These are phyloP conservation scores for Conus betulinus DNA, from an alignment of 1,140 invertebrate genomes.

Conservation along the genomic window DNA sequence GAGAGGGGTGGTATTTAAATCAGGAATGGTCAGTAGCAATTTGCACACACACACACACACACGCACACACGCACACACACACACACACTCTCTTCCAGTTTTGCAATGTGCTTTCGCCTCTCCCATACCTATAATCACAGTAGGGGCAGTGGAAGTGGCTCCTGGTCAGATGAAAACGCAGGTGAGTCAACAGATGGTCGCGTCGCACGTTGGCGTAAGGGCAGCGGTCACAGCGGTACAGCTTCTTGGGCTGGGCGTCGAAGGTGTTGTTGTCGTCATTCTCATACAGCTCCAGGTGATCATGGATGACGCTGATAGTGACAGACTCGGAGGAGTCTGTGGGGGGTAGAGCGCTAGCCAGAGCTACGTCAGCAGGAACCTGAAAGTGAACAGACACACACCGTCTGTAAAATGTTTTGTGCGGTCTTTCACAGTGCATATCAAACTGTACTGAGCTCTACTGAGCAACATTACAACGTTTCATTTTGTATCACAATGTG, in stretches of 20 bases:
- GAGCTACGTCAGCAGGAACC: conserved; percentile 71
- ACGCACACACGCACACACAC: no score
- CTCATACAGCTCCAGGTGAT: conserved; percentile 71
- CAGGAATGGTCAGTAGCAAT: no score
- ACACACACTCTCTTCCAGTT: no score
- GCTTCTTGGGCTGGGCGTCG: conserved; percentile 73
- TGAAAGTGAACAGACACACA: background rate
- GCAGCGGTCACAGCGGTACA: conserved; percentile 83
- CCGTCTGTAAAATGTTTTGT: background rate
- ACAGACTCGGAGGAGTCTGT: conserved; percentile 59
- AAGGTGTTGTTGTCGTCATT: conserved; percentile 54
- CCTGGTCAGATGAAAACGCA: conserved; percentile 83
- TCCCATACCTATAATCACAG: conserved; percentile 83
- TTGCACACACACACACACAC: no score
- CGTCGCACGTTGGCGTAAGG: conserved; percentile 85
- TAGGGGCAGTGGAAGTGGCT: conserved; percentile 85
- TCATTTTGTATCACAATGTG: no score
- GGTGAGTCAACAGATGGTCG: conserved; percentile 86
- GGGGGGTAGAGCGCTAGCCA: conserved; percentile 66
- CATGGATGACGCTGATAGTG: conserved; percentile 69
- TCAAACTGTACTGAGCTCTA: no score
- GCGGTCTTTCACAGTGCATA: no score
- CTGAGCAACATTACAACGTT: no score
- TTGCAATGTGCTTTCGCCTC: no score
- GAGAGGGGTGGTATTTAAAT: no score